Percentiles rank a stretch among this genome's conserved stretches.
phyloP scores from a whole-genome alignment of 2,888 invertebrate genomes.

The Agrochola macilenta region DNA sequence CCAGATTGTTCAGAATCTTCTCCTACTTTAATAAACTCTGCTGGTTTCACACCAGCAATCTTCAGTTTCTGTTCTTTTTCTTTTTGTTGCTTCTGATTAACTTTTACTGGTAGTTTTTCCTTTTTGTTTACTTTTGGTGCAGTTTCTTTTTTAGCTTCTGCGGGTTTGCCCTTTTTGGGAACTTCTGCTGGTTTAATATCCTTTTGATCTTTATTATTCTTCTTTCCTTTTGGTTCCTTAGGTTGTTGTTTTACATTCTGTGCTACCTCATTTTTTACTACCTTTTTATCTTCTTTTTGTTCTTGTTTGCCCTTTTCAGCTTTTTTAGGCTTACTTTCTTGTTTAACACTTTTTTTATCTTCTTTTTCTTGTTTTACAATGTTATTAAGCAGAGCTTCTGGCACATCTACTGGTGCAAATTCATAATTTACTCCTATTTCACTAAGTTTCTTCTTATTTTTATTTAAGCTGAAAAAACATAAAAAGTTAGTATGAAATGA shows the following conservation, averaged over 20 bases:
- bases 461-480: constrained; percentile 80
- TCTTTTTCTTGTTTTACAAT: constrained; percentile 63
- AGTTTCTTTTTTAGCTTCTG: constrained; percentile 55
- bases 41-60: constrained; percentile 75
- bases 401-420: constrained; percentile 88
- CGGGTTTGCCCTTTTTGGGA: constrained; percentile 40
- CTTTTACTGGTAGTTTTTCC: constrained; percentile 47
- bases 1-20: constrained; percentile 70
- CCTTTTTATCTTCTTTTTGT: constrained; percentile 41
- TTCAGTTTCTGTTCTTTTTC: constrained; percentile 76
- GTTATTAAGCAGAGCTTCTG: constrained; percentile 74
- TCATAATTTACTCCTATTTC: constrained; percentile 89
- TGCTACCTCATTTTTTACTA: constrained; percentile 41
- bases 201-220: constrained; percentile 49
- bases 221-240: constrained; percentile 51
- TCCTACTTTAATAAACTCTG: constrained; percentile 77
- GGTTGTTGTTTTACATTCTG: constrained; percentile 24
- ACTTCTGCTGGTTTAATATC: constrained; percentile 51
- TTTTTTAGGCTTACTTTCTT: constrained; percentile 48
- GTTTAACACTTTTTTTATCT: constrained; percentile 54
- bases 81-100: constrained; percentile 72
- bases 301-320: constrained; percentile 51
- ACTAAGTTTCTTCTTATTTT: constrained; percentile 85
- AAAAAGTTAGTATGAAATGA: background rate
- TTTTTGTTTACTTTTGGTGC: constrained; percentile 46